Evolutionary conservation across 2,797 vertebrate species (phyloP).

Genomic region (Centropyge bicolor): DNA sequence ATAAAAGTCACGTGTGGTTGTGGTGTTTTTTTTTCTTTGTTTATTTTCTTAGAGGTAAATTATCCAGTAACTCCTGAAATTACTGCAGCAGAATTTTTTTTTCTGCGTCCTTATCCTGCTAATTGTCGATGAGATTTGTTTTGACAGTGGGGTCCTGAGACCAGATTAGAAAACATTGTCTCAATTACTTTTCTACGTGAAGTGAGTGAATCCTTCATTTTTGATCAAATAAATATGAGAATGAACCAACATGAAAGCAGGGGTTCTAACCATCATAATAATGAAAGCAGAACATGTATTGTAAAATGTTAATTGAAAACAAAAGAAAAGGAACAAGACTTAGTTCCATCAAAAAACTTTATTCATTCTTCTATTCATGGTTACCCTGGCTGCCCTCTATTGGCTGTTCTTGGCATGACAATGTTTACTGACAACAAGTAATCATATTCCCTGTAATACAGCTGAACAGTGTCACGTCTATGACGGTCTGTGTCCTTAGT

Average conservation of each 20-base stretch:
- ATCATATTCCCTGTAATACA: not conserved
- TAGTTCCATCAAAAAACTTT: not conserved
- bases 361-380: not conserved
- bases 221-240: not conserved
- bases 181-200: not conserved
- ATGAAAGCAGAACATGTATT: not conserved
- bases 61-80: not conserved
- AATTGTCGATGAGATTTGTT: not conserved
- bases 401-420: not conserved
- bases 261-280: not conserved
- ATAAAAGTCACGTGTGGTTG: too few relatives aligned
- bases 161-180: not conserved
- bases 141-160: not conserved
- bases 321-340: too few relatives aligned
- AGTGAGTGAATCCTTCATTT: not conserved
- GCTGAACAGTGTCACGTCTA: not conserved
- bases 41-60: not conserved
- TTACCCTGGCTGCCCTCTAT: slow-evolving; percentile 5
- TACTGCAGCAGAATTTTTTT: not conserved
- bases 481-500: slow-evolving; percentile 4
- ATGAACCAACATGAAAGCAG: not conserved
- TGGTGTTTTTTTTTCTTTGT: not conserved
- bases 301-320: not conserved
- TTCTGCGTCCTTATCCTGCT: not conserved
- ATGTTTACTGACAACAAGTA: not conserved